Percentiles rank a stretch among this genome's conserved stretches.
Conservation (phyloP, 2,888 invertebrate genomes). For the Oegoconia quadripuncta region DNA sequence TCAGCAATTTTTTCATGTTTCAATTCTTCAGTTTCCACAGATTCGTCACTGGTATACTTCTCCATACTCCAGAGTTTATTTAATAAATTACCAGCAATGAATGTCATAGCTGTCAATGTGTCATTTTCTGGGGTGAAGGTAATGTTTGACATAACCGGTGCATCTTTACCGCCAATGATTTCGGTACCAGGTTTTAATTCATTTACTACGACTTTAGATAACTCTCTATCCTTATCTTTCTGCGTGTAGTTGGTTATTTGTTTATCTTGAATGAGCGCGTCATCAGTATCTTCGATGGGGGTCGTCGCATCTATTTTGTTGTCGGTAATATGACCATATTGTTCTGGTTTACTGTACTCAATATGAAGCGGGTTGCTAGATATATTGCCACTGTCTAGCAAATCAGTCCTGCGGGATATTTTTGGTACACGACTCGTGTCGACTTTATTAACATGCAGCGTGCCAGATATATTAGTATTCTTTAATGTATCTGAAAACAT, state of each 20-base stretch:
- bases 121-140: constrained; percentile 70
- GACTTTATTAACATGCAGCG: constrained; percentile 45
- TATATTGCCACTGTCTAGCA: constrained; percentile 29
- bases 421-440: constrained; percentile 24
- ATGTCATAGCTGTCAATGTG: constrained; percentile 65
- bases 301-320: constrained; percentile 53
- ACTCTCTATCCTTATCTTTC: constrained; percentile 44
- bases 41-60: constrained; percentile 45
- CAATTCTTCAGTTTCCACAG: constrained; percentile 49
- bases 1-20: constrained; percentile 63
- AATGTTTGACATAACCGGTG: constrained; percentile 57
- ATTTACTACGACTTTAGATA: constrained; percentile 62
- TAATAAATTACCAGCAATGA: constrained; percentile 66
- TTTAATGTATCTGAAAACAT: constrained; percentile 51
- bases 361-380: constrained; percentile 46
- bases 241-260: constrained; percentile 47
- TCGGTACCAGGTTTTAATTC: constrained; percentile 56
- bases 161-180: constrained; percentile 49
- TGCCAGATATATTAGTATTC: constrained; percentile 45
- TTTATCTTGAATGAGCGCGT: constrained; percentile 23
- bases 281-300: constrained; percentile 28
- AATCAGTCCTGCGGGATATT: constrained; percentile 37
- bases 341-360: constrained; percentile 45
- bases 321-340: constrained; percentile 43
- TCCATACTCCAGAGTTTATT: constrained; percentile 69